Evolutionary conservation across 2,888 invertebrate species (phyloP).

Genomic region (Pardosa pseudoannulata): DNA sequence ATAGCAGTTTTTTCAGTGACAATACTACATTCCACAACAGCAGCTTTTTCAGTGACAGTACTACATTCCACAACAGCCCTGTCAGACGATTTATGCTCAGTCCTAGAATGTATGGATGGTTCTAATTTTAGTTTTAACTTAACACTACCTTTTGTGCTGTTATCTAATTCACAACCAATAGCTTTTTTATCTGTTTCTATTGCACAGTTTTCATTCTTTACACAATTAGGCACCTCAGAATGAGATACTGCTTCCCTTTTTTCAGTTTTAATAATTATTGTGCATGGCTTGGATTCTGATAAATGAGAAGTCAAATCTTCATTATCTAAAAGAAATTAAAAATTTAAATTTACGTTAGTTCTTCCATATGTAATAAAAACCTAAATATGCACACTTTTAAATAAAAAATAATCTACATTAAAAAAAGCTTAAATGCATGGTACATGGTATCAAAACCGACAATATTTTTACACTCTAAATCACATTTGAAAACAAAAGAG

Average conservation of each 20-base stretch:
- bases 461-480: no score
- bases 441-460: no score
- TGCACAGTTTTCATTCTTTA: slow-evolving; percentile 1
- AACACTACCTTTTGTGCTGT: not conserved
- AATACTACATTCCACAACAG: not conserved
- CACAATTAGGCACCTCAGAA: not conserved
- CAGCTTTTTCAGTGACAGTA: not conserved
- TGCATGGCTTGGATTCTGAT: slow-evolving; percentile 53
- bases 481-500: no score
- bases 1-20: not conserved
- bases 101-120: not conserved
- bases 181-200: not conserved
- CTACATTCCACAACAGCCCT: not conserved
- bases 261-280: slow-evolving; percentile 68
- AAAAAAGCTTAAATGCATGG: no score
- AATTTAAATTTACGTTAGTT: no score
- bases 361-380: no score
- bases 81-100: not conserved
- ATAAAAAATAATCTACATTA: no score
- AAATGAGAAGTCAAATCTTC: slow-evolving; percentile 50
- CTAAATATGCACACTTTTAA: no score
- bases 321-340: slow-evolving; percentile 37
- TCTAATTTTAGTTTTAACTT: not conserved
- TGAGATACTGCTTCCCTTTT: slow-evolving; percentile 40
- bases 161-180: not conserved